Evolutionary conservation across 1,140 invertebrate species (phyloP), one percentile per base, ranked within the genome.

Genomic region (Triops longicaudatus): DNA sequence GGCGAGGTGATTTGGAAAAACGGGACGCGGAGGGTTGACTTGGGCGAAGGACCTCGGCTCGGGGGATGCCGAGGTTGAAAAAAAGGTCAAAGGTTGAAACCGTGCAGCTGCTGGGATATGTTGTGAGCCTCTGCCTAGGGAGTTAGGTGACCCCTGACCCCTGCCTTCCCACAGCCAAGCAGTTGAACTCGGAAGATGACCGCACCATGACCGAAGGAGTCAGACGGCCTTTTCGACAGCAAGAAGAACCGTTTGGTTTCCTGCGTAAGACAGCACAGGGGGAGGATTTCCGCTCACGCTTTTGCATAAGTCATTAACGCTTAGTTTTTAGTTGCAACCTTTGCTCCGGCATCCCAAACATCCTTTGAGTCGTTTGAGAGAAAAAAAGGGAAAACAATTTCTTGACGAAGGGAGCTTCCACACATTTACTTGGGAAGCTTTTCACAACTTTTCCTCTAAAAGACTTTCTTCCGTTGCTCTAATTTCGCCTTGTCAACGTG

Each of bases 11-110:
- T 63, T 22, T n/a, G 9, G n/a, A 22, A 63, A 63, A 63, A 63
- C 50, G 50, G 50, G 50, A n/a, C n/a, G 14, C 50, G 50, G 14
- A 22, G 50, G 50, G 22, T 63, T 22, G 50, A 63, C 50, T 22
- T 63, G 6, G n/a, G 14, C 14, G 50, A 63, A 1, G 50, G 50
- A 63, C 50, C 50, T 63, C 22, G 50, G 14, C 6, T n/a, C 17
- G 3, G 50, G 50, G 50, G 14, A 63, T 63, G 50, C 22, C 50
- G 50, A 22, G 50, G 50, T 63, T 63, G 50, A 63, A 63, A 63
- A 63, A 63, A 63, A 63, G 50, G 50, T 63, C 50, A 63, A 63
- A 63, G 50, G 50, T 63, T 63, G 50, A 63, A 63, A 63, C 50
- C 50, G 50, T 63, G 50, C 50, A 63, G 50, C 50, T 63, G 50